Base-by-base conservation (phyloP, 2,888 invertebrate genomes). In the Cheilosia variabilis region DNA sequence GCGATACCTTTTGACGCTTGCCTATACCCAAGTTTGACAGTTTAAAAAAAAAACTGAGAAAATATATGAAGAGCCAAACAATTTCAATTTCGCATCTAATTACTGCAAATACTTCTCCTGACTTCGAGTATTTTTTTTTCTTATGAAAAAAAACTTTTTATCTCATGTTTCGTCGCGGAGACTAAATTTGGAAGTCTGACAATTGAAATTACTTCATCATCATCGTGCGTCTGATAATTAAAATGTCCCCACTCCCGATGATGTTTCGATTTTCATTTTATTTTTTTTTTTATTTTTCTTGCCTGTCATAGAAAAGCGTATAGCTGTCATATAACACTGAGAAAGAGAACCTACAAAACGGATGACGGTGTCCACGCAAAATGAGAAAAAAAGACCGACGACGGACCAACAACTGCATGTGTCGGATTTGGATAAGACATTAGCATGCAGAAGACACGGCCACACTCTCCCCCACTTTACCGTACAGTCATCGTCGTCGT, bases 181-280 rank as follows among this genome's bases (percentile, higher is more conserved):
- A 50, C 81, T 72, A 45, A 77, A 73, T 60, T 86, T 81, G 76
- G 81, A 68, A 52, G 17, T 72, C 72, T 77, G 76, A 86, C 86
- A 86, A 81, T 86, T 81, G 86, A 71, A 77, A 86, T 86, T 86
- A 86, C 86, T 86, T 80, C 81, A 80, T 86, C 80, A 55, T 65
- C 75, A 50, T 65, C 65, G 62, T 72, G 37, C 72, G 76, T 72
- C 66, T 68, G 63, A 86, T 86, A 81, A 86, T 86, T 86, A 86
- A 72, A 81, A 86, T 77, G 45, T 43, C 66, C 75, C 57, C 27
- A 19, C 13, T 17, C 58, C 31, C 27, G 45, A 22, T 9, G 31
- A 43, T 71, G 45, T 66, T 41, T 75, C 31, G 62, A 66, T 15
- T 22, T 66, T 24, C 34, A 5, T 1, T 57, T 43, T 58, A 43